These are phyloP conservation scores for Rhopilema esculentum DNA, from an alignment of 30 jellyfish, hydroid and myxozoan species.

Conservation along the genomic window DNA sequence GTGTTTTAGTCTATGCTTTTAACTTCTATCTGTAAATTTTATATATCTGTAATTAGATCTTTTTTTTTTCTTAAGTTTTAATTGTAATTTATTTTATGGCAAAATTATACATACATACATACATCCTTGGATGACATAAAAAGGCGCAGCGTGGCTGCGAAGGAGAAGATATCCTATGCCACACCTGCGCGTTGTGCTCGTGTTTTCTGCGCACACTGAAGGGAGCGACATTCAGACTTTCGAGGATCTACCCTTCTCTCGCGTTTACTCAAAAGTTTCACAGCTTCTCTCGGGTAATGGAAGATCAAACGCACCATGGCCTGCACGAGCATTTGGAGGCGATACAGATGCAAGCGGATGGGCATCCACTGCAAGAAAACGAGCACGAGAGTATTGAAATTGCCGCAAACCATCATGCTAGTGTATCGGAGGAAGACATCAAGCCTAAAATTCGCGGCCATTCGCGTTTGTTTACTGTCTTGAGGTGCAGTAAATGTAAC, in stretches of 20 bases:
- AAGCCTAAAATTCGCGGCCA: slow-evolving; percentile 14
- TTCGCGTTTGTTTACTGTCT: slow-evolving; percentile 22
- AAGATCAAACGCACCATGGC: slow-evolving; percentile 59
- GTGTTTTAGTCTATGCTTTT: too few relatives aligned
- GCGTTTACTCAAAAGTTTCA: not conserved
- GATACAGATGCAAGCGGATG: slow-evolving; percentile 40
- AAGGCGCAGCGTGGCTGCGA: not conserved
- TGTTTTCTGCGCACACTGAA: slow-evolving; percentile 68
- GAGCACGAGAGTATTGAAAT: slow-evolving; percentile 23
- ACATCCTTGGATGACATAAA: not conserved
- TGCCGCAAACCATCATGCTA: not conserved
- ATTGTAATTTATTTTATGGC: too few relatives aligned
- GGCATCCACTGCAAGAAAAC: slow-evolving; percentile 11
- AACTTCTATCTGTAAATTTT: too few relatives aligned
- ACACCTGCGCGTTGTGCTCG: slow-evolving; percentile 71
- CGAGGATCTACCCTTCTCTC: slow-evolving; percentile 11
- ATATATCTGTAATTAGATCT: too few relatives aligned
- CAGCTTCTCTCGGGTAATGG: slow-evolving; percentile 65
- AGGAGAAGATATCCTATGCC: not conserved
- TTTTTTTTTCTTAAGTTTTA: too few relatives aligned
- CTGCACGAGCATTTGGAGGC: slow-evolving; percentile 65
- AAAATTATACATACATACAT: not conserved
- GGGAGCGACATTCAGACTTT: slow-evolving; percentile 33
- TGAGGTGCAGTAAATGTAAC: slow-evolving; percentile 70
- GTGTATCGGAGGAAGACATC: slow-evolving; percentile 27